A percentile compares a stretch with the other conserved stretches of the same genome.
phyloP scores from a whole-genome alignment of 1,140 invertebrate genomes.

The Lutraria rhynchaena region DNA sequence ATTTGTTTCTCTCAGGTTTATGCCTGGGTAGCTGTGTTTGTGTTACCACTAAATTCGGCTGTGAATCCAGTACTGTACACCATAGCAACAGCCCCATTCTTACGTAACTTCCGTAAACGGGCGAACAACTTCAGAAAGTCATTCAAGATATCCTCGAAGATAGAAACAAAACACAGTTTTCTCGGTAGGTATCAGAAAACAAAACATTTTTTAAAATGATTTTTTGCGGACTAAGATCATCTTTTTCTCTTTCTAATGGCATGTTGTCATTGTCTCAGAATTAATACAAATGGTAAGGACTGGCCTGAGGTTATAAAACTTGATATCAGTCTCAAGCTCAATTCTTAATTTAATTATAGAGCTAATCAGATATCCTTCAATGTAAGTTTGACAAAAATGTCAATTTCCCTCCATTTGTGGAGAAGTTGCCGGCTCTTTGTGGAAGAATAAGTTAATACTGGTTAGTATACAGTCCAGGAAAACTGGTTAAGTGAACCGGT shows the following conservation, averaged over 20 bases:
- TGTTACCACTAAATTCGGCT: constrained; percentile 90
- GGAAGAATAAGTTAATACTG: too few relatives aligned
- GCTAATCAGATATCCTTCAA: too few relatives aligned
- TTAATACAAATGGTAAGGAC: neutral
- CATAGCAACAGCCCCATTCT: constrained; percentile 84
- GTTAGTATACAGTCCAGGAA: too few relatives aligned
- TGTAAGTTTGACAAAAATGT: too few relatives aligned
- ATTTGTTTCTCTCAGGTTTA: constrained; percentile 70
- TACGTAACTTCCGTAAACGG: constrained; percentile 73
- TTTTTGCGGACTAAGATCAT: neutral
- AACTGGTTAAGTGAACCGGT: too few relatives aligned
- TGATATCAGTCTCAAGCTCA: too few relatives aligned
- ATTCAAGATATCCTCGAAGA: constrained; percentile 64
- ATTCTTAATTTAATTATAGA: too few relatives aligned
- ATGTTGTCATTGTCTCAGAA: neutral
- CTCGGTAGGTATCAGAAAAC: constrained; percentile 34
- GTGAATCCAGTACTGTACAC: constrained; percentile 91
- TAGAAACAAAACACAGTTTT: constrained; percentile 59
- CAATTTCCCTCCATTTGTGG: too few relatives aligned
- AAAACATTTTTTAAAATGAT: neutral
- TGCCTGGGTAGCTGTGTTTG: constrained; percentile 89
- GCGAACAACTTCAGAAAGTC: constrained; percentile 75
- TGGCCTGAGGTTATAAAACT: too few relatives aligned
- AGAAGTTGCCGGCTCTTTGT: too few relatives aligned
- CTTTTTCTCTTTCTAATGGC: neutral